Percentiles rank a stretch among this genome's conserved stretches.
Conservation (phyloP, 2,113 vertebrate species). For the Patagioenas fasciata region DNA sequence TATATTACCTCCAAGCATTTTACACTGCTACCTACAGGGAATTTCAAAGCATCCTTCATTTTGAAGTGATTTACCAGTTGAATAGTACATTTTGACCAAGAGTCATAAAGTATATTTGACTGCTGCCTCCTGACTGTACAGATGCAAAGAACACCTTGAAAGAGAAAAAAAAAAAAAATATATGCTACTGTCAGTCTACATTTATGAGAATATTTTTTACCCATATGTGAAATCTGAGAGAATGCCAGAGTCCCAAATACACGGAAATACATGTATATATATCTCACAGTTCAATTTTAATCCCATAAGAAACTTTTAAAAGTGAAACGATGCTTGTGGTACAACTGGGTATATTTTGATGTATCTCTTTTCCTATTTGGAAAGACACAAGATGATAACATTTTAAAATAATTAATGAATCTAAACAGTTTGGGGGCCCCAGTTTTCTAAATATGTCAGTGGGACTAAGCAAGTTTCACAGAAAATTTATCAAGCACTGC, state of each 20-base stretch:
- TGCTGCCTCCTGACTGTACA: slow-evolving; percentile 87
- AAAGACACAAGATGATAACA: background rate
- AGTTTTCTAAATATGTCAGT: background rate
- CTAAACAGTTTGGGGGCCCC: background rate
- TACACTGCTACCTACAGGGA: slow-evolving; percentile 23
- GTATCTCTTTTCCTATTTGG: background rate
- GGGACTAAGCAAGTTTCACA: background rate
- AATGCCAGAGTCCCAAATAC: background rate
- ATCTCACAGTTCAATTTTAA: slow-evolving; percentile 16
- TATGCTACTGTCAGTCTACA: slow-evolving; percentile 14
- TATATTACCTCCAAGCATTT: slow-evolving; percentile 46
- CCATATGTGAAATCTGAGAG: background rate
- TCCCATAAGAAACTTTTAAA: background rate
- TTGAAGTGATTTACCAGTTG: slow-evolving; percentile 83
- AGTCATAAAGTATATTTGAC: slow-evolving; percentile 97
- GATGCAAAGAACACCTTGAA: slow-evolving; percentile 92
- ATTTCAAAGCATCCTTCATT: slow-evolving; percentile 42
- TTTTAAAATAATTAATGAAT: background rate
- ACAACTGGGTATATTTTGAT: background rate
- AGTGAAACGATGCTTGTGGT: background rate
- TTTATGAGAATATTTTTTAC: slow-evolving; percentile 37
- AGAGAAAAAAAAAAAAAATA: background rate
- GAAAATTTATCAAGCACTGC: background rate
- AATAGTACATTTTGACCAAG: slow-evolving; percentile 88
- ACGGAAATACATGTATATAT: background rate